Percentiles rank a stretch among this genome's conserved stretches.
Conservation (phyloP, 2,797 vertebrate genomes). For the Tenualosa ilisha region DNA sequence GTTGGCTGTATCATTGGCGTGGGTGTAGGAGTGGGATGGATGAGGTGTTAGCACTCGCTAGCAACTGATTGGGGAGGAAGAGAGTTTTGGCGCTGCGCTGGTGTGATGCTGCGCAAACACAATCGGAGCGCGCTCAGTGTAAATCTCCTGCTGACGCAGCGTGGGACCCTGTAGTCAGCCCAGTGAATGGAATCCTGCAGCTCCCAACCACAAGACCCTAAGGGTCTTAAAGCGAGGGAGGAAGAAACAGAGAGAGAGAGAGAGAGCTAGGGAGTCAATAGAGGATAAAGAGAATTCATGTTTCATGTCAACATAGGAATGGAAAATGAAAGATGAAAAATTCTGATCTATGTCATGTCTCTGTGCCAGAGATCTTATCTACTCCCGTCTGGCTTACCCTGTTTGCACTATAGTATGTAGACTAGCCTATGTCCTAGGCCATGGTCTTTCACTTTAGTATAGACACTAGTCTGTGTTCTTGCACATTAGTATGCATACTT, state of each 20-base stretch:
- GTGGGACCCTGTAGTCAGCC: constrained; percentile 47
- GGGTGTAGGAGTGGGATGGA: background rate
- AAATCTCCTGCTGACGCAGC: constrained; percentile 58
- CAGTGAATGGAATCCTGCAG: constrained; percentile 52
- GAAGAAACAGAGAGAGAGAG: background rate
- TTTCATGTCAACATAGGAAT: no score
- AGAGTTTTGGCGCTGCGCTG: constrained; percentile 57
- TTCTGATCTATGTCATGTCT: background rate
- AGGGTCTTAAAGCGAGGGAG: background rate
- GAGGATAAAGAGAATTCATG: background rate
- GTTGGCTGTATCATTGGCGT: constrained; percentile 58
- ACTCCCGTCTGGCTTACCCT: background rate
- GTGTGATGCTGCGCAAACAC: constrained; percentile 64
- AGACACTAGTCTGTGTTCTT: background rate
- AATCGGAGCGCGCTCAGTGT: constrained; percentile 60
- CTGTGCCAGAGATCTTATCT: background rate
- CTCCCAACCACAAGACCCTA: background rate
- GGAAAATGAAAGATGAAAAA: no score
- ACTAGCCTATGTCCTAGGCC: background rate
- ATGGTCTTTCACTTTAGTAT: background rate
- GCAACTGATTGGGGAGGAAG: constrained; percentile 41
- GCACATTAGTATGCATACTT: no score
- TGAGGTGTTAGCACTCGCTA: background rate
- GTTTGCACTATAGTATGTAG: constrained; percentile 27
- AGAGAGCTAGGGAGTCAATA: background rate